Conservation (phyloP, 2,888 invertebrate species). For the Lutraria lutraria region DNA sequence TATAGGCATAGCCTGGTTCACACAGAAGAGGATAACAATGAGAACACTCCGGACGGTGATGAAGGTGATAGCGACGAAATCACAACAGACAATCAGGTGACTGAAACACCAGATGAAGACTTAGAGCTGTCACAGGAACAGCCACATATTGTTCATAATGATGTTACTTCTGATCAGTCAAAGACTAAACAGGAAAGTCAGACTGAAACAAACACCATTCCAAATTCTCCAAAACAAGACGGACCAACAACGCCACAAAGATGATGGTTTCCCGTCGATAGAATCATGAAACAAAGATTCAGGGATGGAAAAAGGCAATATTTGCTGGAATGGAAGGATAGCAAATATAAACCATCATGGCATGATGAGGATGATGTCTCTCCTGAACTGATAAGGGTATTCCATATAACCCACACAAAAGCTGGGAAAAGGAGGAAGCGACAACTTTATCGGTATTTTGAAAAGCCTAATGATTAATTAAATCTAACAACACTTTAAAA, state of each 20-base stretch:
- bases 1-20: not conserved
- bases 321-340: conserved; percentile 40
- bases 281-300: conserved; percentile 38
- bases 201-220: not conserved
- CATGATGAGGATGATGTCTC: conserved; percentile 39
- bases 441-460: not conserved
- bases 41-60: not conserved
- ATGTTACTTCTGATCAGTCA: not conserved
- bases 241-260: not conserved
- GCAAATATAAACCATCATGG: conserved; percentile 30
- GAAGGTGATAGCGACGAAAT: not conserved
- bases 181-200: not conserved
- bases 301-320: conserved; percentile 29
- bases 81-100: not conserved
- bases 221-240: not conserved
- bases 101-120: no score
- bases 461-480: not conserved
- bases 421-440: not conserved
- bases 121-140: no score
- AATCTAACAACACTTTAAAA: not conserved
- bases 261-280: conserved; percentile 39
- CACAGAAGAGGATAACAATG: not conserved
- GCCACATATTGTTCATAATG: no score
- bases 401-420: conserved; percentile 33
- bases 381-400: conserved; percentile 38